Evolutionary conservation across 2,113 vertebrate species (phyloP).

Genomic region (Pimephales promelas): DNA sequence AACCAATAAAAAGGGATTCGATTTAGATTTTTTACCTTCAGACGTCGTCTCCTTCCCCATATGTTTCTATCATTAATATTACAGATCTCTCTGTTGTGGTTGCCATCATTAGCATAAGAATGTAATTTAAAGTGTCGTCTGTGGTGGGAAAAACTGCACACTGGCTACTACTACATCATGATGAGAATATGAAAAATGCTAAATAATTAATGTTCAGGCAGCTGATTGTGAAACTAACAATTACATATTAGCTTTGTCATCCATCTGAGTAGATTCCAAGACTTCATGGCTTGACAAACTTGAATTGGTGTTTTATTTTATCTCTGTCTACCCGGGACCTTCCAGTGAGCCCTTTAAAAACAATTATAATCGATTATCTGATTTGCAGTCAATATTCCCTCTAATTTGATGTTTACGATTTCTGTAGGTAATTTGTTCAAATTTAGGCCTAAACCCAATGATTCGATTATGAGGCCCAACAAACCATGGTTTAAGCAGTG

Average conservation of each 20-base stretch:
- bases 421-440: not conserved
- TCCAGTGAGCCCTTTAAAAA: slow-evolving; percentile 21
- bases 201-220: not conserved
- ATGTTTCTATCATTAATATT: not conserved
- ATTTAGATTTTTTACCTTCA: not conserved
- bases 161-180: not conserved
- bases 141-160: not conserved
- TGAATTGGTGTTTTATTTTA: not conserved
- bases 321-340: slow-evolving; percentile 29
- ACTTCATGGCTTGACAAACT: not conserved
- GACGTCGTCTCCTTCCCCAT: not conserved
- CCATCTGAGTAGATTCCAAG: not conserved
- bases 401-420: slow-evolving; percentile 45
- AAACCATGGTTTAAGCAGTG: not conserved
- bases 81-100: slow-evolving; percentile 6
- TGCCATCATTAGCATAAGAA: slow-evolving; percentile 41
- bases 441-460: not conserved
- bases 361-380: slow-evolving; percentile 30
- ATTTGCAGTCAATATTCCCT: slow-evolving; percentile 9
- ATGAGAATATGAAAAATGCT: not conserved
- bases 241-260: not conserved
- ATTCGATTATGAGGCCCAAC: not conserved
- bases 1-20: too few species aligned
- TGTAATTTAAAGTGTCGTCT: slow-evolving; percentile 21
- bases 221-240: not conserved